Evolutionary conservation across 2,113 vertebrate genomes (phyloP).

Genomic region (Butorides virescens): DNA sequence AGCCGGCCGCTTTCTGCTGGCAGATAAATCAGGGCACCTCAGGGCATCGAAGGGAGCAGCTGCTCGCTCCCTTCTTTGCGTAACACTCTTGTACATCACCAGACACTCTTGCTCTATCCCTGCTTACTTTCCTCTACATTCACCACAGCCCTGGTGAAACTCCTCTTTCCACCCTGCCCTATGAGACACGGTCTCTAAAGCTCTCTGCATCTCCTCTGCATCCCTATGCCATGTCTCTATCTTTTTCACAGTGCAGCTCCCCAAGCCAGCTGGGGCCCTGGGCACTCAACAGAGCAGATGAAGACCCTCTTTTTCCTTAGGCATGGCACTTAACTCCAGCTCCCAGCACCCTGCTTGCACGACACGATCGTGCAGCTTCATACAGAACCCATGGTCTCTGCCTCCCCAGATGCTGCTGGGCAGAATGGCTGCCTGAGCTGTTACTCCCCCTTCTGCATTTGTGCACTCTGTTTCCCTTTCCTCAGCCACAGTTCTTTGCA

Average conservation of each 20-base stretch:
- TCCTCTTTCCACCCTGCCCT: background rate
- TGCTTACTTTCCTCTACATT: background rate
- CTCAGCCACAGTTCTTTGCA: background rate
- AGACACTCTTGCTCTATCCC: too few relatives aligned
- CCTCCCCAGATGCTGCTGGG: background rate
- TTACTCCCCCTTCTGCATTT: background rate
- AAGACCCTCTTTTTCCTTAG: background rate
- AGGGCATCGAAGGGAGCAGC: background rate
- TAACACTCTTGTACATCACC: background rate
- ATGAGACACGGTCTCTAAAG: background rate
- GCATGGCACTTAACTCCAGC: fast-evolving
- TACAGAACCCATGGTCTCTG: background rate
- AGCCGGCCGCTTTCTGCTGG: background rate
- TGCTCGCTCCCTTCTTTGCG: background rate
- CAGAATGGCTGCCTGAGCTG: background rate
- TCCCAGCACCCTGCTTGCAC: background rate
- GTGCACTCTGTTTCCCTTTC: background rate
- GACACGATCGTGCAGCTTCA: background rate
- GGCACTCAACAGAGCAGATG: background rate
- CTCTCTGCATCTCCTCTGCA: background rate
- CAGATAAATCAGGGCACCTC: background rate
- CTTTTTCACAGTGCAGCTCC: background rate
- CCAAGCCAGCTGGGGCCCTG: background rate
- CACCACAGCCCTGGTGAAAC: background rate
- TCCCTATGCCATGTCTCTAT: background rate